Percentiles rank a stretch among this genome's conserved stretches.
phyloP scores from a whole-genome alignment of 2,113 vertebrate species.

The Bubo blakistoni region DNA sequence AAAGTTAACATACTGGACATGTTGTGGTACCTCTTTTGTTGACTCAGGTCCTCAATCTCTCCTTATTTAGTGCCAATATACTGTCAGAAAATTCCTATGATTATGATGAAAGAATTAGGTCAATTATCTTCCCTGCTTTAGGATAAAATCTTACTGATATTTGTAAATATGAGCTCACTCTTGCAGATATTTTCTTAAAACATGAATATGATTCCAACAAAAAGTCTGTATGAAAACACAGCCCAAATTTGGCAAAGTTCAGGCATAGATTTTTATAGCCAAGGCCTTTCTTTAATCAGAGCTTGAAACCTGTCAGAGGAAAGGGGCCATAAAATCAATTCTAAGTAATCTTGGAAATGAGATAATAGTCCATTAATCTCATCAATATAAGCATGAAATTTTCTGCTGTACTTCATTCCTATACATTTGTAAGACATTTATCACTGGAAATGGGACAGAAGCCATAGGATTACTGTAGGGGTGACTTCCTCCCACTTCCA shows the following conservation, averaged over 20 bases:
- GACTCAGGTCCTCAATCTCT: background rate
- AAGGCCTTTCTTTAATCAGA: background rate
- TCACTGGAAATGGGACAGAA: background rate
- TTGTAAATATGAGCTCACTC: background rate
- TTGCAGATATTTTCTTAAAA: background rate
- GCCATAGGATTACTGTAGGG: background rate
- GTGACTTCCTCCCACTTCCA: background rate
- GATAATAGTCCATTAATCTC: slow-evolving; percentile 45
- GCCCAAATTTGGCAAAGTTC: background rate
- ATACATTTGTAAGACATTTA: background rate
- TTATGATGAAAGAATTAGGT: background rate
- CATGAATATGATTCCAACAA: background rate
- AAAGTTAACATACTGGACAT: background rate
- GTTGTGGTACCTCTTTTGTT: background rate
- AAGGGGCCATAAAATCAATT: slow-evolving; percentile 21
- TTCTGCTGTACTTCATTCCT: slow-evolving; percentile 3
- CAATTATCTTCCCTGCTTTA: background rate
- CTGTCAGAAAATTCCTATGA: background rate
- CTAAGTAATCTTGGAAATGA: slow-evolving; percentile 35
- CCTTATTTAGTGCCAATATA: background rate
- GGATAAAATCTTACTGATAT: background rate
- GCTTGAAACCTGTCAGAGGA: background rate
- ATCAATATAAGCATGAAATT: slow-evolving; percentile 21
- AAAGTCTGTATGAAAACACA: background rate
- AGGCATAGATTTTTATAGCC: background rate